Percentiles rank a stretch among this genome's conserved stretches.
Evolutionary conservation across 1,140 invertebrate species (phyloP).

Genomic region (Polyergus mexicanus): DNA sequence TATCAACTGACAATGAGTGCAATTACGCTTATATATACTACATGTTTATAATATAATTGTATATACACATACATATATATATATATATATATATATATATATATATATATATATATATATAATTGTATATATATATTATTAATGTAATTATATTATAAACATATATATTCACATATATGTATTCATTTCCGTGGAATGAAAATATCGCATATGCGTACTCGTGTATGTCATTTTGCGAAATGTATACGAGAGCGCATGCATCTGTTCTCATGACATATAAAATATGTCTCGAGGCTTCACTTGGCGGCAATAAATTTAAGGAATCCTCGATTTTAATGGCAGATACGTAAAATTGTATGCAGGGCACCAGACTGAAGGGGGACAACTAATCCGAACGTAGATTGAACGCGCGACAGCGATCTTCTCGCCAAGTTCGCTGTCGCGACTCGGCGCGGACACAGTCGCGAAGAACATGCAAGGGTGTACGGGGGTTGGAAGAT

Average conservation of each 20-base stretch:
- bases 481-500: slow-evolving; percentile 84
- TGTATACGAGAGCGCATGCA: background rate
- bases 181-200: slow-evolving; percentile 34
- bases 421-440: slow-evolving; percentile 38
- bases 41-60: too few species aligned
- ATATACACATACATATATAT: background rate
- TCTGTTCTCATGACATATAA: slow-evolving; percentile 1
- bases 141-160: too few species aligned
- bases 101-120: too few species aligned
- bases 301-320: slow-evolving; percentile 9
- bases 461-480: slow-evolving; percentile 47
- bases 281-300: background rate
- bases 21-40: background rate
- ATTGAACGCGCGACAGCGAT: slow-evolving; percentile 52
- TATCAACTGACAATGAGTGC: background rate
- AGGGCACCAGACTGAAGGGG: slow-evolving; percentile 62
- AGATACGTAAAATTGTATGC: slow-evolving; percentile 73
- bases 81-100: background rate
- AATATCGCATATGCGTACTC: slow-evolving; percentile 1
- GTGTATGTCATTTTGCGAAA: background rate
- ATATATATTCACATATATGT: background rate
- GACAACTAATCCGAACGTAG: background rate
- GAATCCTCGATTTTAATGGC: slow-evolving; percentile 41
- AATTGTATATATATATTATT: too few species aligned
- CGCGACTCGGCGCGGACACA: slow-evolving; percentile 53